These are phyloP conservation scores for Montipora sp. DNA, from an alignment of 64 coral and sea anemone species.

Conservation along the genomic window DNA sequence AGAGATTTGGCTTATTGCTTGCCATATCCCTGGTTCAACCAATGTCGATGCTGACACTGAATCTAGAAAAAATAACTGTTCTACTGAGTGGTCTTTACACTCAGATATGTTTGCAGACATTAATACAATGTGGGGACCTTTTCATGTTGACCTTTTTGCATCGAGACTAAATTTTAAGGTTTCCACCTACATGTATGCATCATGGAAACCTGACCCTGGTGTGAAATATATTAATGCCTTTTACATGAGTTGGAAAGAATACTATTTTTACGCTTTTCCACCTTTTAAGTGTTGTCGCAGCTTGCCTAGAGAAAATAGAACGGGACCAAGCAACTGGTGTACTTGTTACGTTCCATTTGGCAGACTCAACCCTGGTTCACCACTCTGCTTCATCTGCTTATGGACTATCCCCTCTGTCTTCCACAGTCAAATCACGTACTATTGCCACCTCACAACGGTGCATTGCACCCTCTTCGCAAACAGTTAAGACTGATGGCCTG, in stretches of 20 bases:
- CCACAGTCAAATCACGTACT: no score
- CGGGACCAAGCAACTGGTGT: constrained; percentile 40
- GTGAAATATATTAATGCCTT: constrained; percentile 50
- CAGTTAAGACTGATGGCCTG: not conserved
- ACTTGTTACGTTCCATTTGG: constrained; percentile 36
- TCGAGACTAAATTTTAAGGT: constrained; percentile 19
- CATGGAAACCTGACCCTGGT: constrained; percentile 55
- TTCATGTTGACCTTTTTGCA: not conserved
- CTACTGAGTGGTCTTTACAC: constrained; percentile 10
- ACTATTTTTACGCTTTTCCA: constrained; percentile 49
- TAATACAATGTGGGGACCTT: not conserved
- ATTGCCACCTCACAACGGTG: no score
- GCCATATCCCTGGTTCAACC: constrained; percentile 25
- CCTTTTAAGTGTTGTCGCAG: constrained; percentile 43
- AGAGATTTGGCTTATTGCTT: constrained; percentile 45
- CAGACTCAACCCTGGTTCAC: constrained; percentile 39
- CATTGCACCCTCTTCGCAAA: no score
- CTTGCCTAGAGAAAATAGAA: constrained; percentile 22
- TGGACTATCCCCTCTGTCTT: no score
- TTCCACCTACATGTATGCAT: not conserved
- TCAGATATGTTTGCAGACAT: not conserved
- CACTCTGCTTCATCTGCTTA: not conserved
- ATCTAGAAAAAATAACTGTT: constrained; percentile 10
- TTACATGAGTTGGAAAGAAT: constrained; percentile 36
- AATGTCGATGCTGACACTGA: constrained; percentile 8